A percentile compares a stretch with the other conserved stretches of the same genome.
Evolutionary conservation across 2,888 invertebrate species (phyloP).

Genomic region (Amorpha juglandis): DNA sequence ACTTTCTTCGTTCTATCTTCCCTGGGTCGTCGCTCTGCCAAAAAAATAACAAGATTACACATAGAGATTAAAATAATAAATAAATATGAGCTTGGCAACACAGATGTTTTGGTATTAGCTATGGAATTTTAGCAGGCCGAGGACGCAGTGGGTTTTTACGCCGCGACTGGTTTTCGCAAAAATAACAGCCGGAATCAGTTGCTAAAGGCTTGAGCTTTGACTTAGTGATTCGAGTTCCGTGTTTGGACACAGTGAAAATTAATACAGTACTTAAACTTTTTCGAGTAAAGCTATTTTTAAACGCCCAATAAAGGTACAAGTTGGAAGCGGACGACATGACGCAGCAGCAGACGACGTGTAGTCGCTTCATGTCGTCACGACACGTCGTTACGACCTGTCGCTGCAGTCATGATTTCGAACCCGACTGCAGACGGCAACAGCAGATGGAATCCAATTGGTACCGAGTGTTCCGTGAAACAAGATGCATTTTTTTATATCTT

Average conservation of each 20-base stretch:
- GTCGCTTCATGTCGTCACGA: too few species aligned
- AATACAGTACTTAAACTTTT: background rate
- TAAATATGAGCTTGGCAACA: background rate
- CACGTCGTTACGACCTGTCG: too few species aligned
- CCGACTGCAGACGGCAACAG: too few species aligned
- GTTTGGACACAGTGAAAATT: conserved; percentile 39
- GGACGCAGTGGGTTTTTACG: conserved; percentile 60
- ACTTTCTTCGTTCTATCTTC: background rate
- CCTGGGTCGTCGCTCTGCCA: background rate
- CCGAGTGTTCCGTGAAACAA: too few species aligned
- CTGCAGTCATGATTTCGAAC: too few species aligned
- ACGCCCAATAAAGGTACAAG: too few species aligned
- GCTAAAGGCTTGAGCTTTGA: conserved; percentile 38
- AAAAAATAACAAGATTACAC: background rate
- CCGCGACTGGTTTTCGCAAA: conserved; percentile 58
- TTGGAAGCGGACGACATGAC: too few species aligned
- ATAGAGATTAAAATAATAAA: background rate
- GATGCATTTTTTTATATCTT: too few species aligned
- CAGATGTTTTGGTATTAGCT: conserved; percentile 16
- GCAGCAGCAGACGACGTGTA: too few species aligned
- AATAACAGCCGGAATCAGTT: conserved; percentile 57
- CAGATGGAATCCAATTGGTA: too few species aligned
- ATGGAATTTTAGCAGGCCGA: conserved; percentile 34
- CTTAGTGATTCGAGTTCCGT: conserved; percentile 45
- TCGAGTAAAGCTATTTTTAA: too few species aligned